Conservation (phyloP, 2,113 vertebrate species). For the Antechinus stuartii region DNA sequence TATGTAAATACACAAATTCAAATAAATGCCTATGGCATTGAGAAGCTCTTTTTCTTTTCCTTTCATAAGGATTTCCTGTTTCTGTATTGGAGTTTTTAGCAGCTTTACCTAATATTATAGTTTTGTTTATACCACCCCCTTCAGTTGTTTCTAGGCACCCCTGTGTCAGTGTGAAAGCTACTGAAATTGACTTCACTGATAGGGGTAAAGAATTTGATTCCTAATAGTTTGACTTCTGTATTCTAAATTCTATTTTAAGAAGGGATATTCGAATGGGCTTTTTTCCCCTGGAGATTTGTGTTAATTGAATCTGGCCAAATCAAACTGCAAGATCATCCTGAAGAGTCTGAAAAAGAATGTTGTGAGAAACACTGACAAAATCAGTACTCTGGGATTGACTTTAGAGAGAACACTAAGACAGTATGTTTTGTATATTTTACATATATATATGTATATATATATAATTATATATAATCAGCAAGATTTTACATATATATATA, state of each 20-base stretch:
- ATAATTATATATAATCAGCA: too few species aligned
- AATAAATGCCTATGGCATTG: not conserved
- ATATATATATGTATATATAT: too few species aligned
- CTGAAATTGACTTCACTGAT: not conserved
- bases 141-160: not conserved
- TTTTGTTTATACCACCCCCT: not conserved
- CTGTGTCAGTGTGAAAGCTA: not conserved
- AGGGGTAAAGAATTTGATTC: not conserved
- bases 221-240: constrained; percentile 41
- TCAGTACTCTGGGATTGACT: not conserved
- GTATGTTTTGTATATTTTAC: too few species aligned
- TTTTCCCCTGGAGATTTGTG: constrained; percentile 30
- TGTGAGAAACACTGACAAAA: not conserved
- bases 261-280: not conserved
- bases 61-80: not conserved
- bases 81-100: not conserved
- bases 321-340: constrained; percentile 24
- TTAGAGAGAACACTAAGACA: constrained; percentile 1
- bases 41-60: not conserved
- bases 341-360: constrained; percentile 30
- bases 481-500: too few species aligned
- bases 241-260: constrained; percentile 28
- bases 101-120: not conserved
- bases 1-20: constrained; percentile 21
- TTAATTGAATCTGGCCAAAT: constrained; percentile 13